phyloP scores from a whole-genome alignment of 2,797 vertebrate species.

The Syndactyla subalaris region DNA sequence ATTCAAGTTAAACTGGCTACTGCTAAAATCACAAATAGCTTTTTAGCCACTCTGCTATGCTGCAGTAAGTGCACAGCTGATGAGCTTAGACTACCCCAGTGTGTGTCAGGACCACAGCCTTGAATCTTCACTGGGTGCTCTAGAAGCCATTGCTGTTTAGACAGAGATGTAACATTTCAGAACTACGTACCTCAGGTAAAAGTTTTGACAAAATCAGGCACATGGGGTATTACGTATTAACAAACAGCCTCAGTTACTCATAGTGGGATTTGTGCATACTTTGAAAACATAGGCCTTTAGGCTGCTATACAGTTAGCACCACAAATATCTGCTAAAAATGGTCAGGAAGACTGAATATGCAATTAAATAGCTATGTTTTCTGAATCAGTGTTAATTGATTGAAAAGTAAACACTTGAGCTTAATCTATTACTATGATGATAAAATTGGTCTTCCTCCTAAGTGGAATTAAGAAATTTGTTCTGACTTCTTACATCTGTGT shows the following conservation, averaged over 20 bases:
- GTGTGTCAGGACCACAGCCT: neutral
- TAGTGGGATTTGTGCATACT: neutral
- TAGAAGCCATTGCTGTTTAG: neutral
- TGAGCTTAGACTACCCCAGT: neutral
- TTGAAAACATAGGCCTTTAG: constrained; percentile 25
- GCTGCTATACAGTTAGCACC: constrained; percentile 10
- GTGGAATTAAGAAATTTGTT: constrained; percentile 34
- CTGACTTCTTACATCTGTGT: neutral
- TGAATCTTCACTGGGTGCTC: neutral
- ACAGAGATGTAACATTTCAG: neutral
- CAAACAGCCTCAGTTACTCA: neutral
- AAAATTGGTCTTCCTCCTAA: constrained; percentile 34
- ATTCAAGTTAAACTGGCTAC: constrained; percentile 32
- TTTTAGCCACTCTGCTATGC: neutral
- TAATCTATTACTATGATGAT: constrained; percentile 58
- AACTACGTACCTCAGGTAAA: rapidly evolving
- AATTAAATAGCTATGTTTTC: constrained; percentile 59
- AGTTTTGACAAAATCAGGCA: neutral
- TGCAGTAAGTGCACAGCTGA: neutral
- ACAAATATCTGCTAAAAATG: constrained; percentile 10
- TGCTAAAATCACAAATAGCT: constrained; percentile 22
- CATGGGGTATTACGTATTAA: neutral
- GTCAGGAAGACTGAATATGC: constrained; percentile 26
- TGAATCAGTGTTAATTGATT: constrained; percentile 70
- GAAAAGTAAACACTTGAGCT: constrained; percentile 66